Evolutionary conservation across 1,140 invertebrate species (phyloP).

Genomic region (Choristoneura fumiferana): DNA sequence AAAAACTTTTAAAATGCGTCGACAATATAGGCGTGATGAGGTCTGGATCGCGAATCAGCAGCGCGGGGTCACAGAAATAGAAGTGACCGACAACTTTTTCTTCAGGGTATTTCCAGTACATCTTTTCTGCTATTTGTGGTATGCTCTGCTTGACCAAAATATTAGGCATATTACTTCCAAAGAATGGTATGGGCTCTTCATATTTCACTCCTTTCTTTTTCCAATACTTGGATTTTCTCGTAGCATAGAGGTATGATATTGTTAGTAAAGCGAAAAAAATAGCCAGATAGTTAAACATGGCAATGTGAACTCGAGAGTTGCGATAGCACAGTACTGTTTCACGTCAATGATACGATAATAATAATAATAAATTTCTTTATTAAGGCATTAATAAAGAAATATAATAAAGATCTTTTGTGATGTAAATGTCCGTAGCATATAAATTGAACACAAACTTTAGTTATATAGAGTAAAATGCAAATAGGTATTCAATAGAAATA

Average conservation of each 20-base stretch:
- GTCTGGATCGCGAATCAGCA: slow-evolving; percentile 75
- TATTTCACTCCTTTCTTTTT: slow-evolving; percentile 14
- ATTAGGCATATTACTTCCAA: neutral
- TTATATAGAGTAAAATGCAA: no score
- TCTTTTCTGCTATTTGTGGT: neutral
- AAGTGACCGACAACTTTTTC: slow-evolving; percentile 9
- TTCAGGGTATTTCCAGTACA: slow-evolving; percentile 4
- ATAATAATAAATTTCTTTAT: no score
- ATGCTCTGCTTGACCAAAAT: neutral
- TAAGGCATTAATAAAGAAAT: no score
- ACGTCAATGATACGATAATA: no score
- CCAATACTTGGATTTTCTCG: slow-evolving; percentile 2
- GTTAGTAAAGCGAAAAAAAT: neutral
- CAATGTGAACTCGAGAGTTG: no score
- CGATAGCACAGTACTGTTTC: no score
- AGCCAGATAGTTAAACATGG: neutral
- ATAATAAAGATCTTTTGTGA: no score
- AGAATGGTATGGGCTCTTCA: neutral
- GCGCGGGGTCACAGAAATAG: neutral
- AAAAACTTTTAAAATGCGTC: slow-evolving; percentile 77
- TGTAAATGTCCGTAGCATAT: no score
- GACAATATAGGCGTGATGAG: slow-evolving; percentile 73
- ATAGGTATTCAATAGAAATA: no score
- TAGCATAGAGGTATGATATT: neutral
- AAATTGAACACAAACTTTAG: no score